These are phyloP conservation scores for Chamaetylas fuelleborni DNA, from an alignment of 2,113 vertebrate species.

Conservation along the genomic window DNA sequence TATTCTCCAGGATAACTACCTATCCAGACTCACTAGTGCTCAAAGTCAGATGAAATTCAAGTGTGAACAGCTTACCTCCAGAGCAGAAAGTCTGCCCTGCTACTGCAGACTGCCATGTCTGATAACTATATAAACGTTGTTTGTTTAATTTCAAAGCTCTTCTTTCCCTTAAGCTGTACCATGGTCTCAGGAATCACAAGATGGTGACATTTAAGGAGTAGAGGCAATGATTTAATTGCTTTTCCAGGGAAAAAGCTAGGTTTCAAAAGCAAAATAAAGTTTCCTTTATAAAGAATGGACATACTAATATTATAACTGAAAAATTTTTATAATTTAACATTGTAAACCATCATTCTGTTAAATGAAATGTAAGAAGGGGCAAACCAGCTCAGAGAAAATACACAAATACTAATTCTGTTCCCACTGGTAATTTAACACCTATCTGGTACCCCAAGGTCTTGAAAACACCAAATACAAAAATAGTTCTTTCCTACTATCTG, in stretches of 20 bases:
- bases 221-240: constrained; percentile 18
- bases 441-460: background rate
- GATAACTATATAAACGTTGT: constrained; percentile 14
- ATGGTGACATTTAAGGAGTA: constrained; percentile 16
- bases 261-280: constrained; percentile 8
- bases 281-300: background rate
- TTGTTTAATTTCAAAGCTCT: constrained; percentile 56
- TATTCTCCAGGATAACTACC: background rate
- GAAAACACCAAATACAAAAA: background rate
- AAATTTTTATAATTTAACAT: background rate
- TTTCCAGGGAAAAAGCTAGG: background rate
- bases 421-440: background rate
- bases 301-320: background rate
- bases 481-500: background rate
- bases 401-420: constrained; percentile 4
- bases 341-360: background rate
- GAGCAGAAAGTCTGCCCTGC: constrained; percentile 20
- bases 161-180: constrained; percentile 2
- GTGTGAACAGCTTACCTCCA: constrained; percentile 4
- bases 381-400: background rate
- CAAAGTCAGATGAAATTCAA: constrained; percentile 3
- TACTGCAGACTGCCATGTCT: background rate
- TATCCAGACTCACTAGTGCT: background rate
- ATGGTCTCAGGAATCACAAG: background rate
- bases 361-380: background rate